Evolutionary conservation across 92 coral and sea anemone genomes (phyloP).

Genomic region (Micromussa lordhowensis): DNA sequence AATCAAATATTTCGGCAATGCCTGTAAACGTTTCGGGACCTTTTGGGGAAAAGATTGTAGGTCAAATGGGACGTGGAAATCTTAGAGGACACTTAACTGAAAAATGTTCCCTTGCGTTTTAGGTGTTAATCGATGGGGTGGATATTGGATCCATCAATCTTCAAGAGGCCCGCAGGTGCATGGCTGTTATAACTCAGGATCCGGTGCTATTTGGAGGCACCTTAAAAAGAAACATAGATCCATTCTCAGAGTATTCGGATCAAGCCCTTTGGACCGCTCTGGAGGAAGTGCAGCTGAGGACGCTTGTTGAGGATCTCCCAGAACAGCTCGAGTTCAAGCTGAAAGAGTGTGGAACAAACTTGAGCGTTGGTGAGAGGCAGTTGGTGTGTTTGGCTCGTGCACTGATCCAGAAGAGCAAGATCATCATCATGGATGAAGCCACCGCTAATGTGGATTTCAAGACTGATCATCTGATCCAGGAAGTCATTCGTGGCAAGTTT

Average conservation of each 20-base stretch:
- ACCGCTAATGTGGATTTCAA: conserved; percentile 45
- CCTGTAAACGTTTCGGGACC: too few species aligned
- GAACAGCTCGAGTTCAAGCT: conserved; percentile 11
- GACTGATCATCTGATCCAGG: conserved; percentile 32
- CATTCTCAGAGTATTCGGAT: conserved; percentile 26
- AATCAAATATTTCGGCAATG: too few species aligned
- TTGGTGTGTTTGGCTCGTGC: conserved; percentile 43
- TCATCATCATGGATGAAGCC: conserved; percentile 38
- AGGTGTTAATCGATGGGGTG: conserved; percentile 40
- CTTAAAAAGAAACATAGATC: conserved; percentile 39
- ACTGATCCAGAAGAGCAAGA: conserved; percentile 34
- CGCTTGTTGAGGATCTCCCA: conserved; percentile 20
- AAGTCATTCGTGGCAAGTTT: conserved; percentile 31
- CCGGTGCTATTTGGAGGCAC: conserved; percentile 40
- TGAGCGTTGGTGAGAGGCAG: conserved; percentile 37
- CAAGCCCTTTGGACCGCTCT: conserved; percentile 41
- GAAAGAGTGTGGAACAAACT: conserved; percentile 25
- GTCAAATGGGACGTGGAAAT: too few species aligned
- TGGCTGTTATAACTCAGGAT: conserved; percentile 48
- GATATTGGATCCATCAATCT: conserved; percentile 16
- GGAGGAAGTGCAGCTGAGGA: conserved; percentile 22
- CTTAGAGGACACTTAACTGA: too few species aligned
- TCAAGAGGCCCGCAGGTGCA: conserved; percentile 36
- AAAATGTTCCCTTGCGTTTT: too few species aligned
- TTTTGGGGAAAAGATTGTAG: too few species aligned